Conservation (phyloP, 2,113 vertebrate genomes). For the Petaurus breviceps region DNA sequence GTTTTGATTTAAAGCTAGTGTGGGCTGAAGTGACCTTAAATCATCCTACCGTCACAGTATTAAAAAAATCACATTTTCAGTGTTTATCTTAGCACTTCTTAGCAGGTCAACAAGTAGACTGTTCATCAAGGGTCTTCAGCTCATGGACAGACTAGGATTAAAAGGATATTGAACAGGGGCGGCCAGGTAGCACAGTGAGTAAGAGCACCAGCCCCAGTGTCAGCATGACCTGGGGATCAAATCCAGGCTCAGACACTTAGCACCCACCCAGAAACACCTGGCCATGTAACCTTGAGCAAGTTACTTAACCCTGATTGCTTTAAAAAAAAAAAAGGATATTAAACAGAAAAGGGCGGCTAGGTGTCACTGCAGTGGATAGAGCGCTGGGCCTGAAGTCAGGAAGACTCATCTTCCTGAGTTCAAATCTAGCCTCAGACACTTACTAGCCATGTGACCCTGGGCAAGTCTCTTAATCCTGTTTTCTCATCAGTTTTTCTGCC, state of each 20-base stretch:
- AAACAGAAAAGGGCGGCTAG: not conserved
- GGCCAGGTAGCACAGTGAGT: not conserved
- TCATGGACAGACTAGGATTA: constrained; percentile 29
- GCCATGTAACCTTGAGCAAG: too few species aligned
- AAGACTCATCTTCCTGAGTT: not conserved
- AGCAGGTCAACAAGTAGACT: constrained; percentile 66
- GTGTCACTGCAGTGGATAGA: not conserved
- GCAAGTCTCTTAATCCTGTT: too few species aligned
- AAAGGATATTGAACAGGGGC: constrained; percentile 6
- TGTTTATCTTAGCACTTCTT: constrained; percentile 58
- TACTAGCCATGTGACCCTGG: not conserved
- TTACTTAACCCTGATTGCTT: too few species aligned
- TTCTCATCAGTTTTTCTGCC: too few species aligned
- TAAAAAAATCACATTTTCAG: constrained; percentile 58
- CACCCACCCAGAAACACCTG: too few species aligned
- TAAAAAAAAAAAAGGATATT: constrained; percentile 26
- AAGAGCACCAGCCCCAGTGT: too few species aligned
- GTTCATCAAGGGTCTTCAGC: constrained; percentile 48
- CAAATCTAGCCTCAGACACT: not conserved
- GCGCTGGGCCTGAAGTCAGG: not conserved
- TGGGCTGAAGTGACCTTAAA: constrained; percentile 65
- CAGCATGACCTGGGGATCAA: too few species aligned
- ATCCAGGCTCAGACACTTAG: too few species aligned
- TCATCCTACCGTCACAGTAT: constrained; percentile 54
- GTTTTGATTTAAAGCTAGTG: constrained; percentile 67